Base-by-base conservation (phyloP, 2,113 vertebrate species). In the Ochotona princeps region DNA sequence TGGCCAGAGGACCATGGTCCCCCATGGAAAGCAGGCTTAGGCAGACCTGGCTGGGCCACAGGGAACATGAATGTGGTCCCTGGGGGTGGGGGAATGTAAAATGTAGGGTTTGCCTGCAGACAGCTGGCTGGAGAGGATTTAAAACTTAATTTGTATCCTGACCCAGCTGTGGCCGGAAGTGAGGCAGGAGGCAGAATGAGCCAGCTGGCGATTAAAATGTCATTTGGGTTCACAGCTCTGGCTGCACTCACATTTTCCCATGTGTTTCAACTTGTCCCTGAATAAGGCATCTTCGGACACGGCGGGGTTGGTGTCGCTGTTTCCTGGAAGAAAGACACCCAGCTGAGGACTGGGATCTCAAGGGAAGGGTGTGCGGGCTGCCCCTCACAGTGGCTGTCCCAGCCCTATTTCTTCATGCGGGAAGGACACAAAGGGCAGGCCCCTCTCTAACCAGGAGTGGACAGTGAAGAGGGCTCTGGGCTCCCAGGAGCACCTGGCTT, bases 231-330 rank as follows among this genome's bases (percentile, higher is more conserved):
- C 91, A 92, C 73, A 70, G 4, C 5, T 1, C 30, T 17, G 38
- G 38, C 51, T 0, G 1, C 0, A 98, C 99, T 99, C 98, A 99
- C 99, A 99, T 98, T 99, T 99, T 2, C 99, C 99, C 99, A 99
- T 99, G 98, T 99, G 99, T 96, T 99, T 99, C 95, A 99, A 97
- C 97, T 99, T 99, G 98, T 99, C 99, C 98, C 99, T 98, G 98
- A 99, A 99, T 97, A 99, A 98, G 97, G 99, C 99, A 83, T 99
- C 99, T 73, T 99, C 99, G 47, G 99, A 99, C 92, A 98, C 98
- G 2, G 98, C 91, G 9, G 98, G 87, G 89, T 97, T 98, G 44
- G 98, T 94, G 35, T 99, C 99, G 28, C 97, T 89, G 20, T 97
- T 96, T 75, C 96, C 98, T 61, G 73, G 84, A 97, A 70, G 97